Conservation (phyloP, 2,113 vertebrate species). For the Polyodon spathula region DNA sequence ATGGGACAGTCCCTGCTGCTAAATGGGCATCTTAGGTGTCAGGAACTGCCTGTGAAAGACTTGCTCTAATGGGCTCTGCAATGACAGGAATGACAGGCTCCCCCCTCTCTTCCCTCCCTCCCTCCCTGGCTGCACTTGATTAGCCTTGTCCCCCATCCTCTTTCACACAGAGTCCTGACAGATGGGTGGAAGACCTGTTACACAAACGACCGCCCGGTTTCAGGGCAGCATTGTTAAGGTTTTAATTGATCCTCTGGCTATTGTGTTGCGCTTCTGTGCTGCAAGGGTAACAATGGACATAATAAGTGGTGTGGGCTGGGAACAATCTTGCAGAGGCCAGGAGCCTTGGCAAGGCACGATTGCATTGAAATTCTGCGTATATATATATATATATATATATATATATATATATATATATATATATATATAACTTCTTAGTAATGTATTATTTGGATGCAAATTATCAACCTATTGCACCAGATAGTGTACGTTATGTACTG, state of each 20-base stretch:
- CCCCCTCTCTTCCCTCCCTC: conserved; percentile 50
- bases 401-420: too few species aligned
- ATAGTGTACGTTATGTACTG: too few species aligned
- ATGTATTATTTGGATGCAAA: too few species aligned
- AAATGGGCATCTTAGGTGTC: conserved; percentile 67
- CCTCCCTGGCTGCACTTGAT: too few species aligned
- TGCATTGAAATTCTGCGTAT: conserved; percentile 59
- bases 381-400: too few species aligned
- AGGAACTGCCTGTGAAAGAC: conserved; percentile 52
- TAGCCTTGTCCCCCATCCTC: too few species aligned
- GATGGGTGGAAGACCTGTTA: conserved; percentile 62
- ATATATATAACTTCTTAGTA: too few species aligned
- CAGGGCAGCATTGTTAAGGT: conserved; percentile 64
- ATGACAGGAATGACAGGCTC: conserved; percentile 65
- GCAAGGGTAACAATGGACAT: conserved; percentile 60
- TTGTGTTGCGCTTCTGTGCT: too few species aligned
- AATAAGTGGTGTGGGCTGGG: conserved; percentile 65
- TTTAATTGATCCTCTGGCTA: conserved; percentile 73
- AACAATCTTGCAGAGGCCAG: conserved; percentile 67
- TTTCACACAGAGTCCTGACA: conserved; percentile 61
- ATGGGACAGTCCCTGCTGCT: conserved; percentile 60
- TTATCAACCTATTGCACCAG: too few species aligned
- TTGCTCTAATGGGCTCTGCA: conserved; percentile 59
- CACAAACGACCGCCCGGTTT: conserved; percentile 61
- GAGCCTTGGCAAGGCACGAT: conserved; percentile 61